phyloP scores from a whole-genome alignment of 1,140 invertebrate genomes.

The Drosophila melanica region DNA sequence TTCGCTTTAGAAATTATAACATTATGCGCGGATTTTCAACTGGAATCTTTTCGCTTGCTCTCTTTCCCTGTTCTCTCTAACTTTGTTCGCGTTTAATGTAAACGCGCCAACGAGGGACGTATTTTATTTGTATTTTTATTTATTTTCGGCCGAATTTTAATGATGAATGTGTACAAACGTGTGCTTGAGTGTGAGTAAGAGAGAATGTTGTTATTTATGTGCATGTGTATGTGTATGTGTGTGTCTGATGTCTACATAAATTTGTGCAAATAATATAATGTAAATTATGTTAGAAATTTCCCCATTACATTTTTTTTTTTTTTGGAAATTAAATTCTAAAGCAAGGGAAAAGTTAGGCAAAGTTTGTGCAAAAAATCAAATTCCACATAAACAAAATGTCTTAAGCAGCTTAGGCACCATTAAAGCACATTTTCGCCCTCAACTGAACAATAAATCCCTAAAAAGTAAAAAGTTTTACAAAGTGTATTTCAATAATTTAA shows the following conservation, averaged over 20 bases:
- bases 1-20: slow-evolving; percentile 37
- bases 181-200: not conserved
- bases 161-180: slow-evolving; percentile 53
- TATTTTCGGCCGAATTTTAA: slow-evolving; percentile 59
- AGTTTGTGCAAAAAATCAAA: not conserved
- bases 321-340: slow-evolving; percentile 48
- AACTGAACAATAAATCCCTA: too few species aligned
- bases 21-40: slow-evolving; percentile 60
- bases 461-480: too few species aligned
- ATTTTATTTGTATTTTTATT: slow-evolving; percentile 49
- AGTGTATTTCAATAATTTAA: too few species aligned
- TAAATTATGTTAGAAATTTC: slow-evolving; percentile 58
- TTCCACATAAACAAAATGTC: not conserved
- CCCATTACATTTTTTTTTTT: slow-evolving; percentile 7
- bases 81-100: not conserved
- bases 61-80: not conserved
- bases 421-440: too few species aligned
- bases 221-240: slow-evolving; percentile 4
- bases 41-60: slow-evolving; percentile 8
- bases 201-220: slow-evolving; percentile 6
- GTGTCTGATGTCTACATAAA: slow-evolving; percentile 59
- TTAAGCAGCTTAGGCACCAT: not conserved
- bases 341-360: not conserved
- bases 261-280: slow-evolving; percentile 60
- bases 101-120: slow-evolving; percentile 3